phyloP scores from a whole-genome alignment of 2,113 vertebrate species.

The Pluvialis apricaria region DNA sequence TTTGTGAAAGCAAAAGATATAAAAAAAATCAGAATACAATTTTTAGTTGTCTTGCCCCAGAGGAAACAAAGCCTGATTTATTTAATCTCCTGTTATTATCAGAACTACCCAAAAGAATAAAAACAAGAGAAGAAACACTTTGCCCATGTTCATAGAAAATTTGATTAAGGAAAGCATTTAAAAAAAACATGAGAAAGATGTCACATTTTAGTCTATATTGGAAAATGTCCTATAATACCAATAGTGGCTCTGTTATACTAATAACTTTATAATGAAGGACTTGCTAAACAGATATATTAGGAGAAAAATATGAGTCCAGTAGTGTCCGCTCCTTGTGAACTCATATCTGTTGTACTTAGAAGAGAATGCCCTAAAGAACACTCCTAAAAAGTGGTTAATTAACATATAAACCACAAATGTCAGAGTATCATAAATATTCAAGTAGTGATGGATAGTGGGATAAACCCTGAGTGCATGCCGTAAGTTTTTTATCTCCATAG shows the following conservation, averaged over 20 bases:
- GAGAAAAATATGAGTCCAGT: neutral
- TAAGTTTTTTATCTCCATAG: constrained; percentile 53
- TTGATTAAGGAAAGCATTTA: neutral
- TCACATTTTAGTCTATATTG: neutral
- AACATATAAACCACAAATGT: constrained; percentile 58
- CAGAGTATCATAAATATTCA: constrained; percentile 40
- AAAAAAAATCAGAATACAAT: neutral
- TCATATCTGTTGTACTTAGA: neutral
- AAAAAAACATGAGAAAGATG: neutral
- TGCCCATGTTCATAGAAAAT: neutral
- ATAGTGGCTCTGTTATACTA: neutral
- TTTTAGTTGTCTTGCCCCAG: neutral
- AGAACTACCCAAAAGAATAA: neutral
- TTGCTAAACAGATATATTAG: neutral
- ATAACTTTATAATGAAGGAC: neutral
- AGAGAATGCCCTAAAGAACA: constrained; percentile 36
- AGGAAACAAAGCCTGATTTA: neutral
- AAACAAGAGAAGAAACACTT: neutral
- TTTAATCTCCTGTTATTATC: neutral
- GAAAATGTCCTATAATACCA: neutral
- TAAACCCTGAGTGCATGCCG: constrained; percentile 44
- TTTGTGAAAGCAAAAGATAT: neutral
- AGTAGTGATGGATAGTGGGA: constrained; percentile 23
- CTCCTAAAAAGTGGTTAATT: constrained; percentile 48
- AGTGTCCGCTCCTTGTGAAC: neutral